Percentiles rank a stretch among this genome's conserved stretches.
phyloP scores from a whole-genome alignment of 1,140 invertebrate genomes.

The Trachymyrmex cornetzi region DNA sequence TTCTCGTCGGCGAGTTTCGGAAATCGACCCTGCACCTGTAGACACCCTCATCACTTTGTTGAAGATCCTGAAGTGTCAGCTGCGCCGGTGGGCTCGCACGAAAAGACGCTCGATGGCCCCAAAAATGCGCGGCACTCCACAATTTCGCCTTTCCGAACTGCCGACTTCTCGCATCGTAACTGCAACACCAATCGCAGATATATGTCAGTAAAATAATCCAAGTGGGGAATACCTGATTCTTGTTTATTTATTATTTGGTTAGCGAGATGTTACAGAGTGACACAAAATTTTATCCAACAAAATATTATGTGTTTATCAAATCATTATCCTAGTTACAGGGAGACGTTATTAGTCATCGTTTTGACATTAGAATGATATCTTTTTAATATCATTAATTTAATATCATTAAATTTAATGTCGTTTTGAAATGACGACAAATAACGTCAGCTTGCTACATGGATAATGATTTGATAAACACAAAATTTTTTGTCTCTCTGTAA shows the following conservation, averaged over 20 bases:
- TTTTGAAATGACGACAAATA: too few species aligned
- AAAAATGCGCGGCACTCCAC: conserved; percentile 93
- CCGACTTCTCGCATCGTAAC: conserved; percentile 93
- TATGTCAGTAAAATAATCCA: neutral
- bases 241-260: neutral
- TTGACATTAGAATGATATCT: too few species aligned
- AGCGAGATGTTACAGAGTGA: too few species aligned
- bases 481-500: too few species aligned
- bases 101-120: conserved; percentile 92
- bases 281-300: too few species aligned
- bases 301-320: too few species aligned
- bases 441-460: too few species aligned
- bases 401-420: too few species aligned
- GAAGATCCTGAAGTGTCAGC: conserved; percentile 91
- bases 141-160: conserved; percentile 91
- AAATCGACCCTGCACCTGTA: conserved; percentile 96
- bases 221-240: neutral
- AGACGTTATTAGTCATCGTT: too few species aligned
- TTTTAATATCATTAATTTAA: too few species aligned
- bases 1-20: conserved; percentile 94
- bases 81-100: conserved; percentile 90
- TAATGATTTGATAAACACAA: too few species aligned
- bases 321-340: too few species aligned
- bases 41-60: conserved; percentile 92
- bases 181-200: conserved; percentile 84